Conservation (phyloP, 2,113 vertebrate species). For the Phylloscopus trochiloides region DNA sequence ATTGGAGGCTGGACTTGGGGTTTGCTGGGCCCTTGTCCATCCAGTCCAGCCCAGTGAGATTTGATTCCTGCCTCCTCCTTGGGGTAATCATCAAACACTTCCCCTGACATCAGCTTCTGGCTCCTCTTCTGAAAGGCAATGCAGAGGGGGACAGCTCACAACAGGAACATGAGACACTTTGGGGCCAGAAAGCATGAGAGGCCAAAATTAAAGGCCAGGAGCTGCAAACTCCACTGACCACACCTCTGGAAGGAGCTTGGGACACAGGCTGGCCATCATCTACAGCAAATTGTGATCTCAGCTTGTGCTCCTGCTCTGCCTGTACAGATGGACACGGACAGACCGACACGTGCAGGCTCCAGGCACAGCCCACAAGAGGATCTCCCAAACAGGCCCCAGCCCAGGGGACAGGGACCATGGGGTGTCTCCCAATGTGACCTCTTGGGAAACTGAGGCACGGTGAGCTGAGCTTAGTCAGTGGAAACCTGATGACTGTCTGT, state of each 20-base stretch:
- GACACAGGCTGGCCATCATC: background rate
- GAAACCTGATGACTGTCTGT: background rate
- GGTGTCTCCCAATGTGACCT: background rate
- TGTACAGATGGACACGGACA: background rate
- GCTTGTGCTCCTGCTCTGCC: background rate
- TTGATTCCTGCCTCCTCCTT: background rate
- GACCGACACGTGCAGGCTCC: accelerated
- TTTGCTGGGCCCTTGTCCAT: background rate
- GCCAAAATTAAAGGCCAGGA: slow-evolving; percentile 18
- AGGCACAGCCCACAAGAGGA: background rate
- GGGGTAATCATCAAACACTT: background rate
- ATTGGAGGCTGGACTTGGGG: background rate
- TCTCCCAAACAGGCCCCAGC: background rate
- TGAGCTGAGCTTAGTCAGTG: accelerated
- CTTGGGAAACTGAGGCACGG: background rate
- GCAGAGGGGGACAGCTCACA: background rate
- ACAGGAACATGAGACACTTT: background rate
- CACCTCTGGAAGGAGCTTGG: background rate
- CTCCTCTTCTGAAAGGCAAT: background rate
- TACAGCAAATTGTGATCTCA: background rate
- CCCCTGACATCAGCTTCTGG: slow-evolving; percentile 17
- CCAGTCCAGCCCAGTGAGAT: background rate
- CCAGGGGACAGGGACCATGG: background rate
- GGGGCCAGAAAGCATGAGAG: background rate
- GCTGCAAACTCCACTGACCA: background rate